These are phyloP conservation scores for Horisme vitalbata DNA, from an alignment of 2,888 invertebrate genomes.

Conservation along the genomic window DNA sequence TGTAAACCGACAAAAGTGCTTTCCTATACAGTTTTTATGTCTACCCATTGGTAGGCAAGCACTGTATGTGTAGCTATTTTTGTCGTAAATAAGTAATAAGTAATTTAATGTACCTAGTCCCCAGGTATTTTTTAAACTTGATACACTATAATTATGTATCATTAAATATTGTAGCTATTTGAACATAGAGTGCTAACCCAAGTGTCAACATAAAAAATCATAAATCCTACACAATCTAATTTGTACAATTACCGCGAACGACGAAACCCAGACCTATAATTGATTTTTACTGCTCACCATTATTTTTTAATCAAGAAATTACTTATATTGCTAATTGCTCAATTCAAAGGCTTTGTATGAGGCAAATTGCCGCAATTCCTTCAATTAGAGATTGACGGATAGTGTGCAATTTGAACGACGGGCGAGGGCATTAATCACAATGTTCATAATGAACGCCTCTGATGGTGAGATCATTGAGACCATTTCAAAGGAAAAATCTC, in stretches of 20 bases:
- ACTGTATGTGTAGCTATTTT: too few species aligned
- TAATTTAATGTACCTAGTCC: too few species aligned
- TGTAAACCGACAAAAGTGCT: too few species aligned
- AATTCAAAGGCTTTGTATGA: constrained; percentile 55
- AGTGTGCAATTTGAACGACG: constrained; percentile 54
- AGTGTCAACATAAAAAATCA: too few species aligned
- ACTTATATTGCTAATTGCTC: constrained; percentile 60
- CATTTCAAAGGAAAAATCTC: not conserved
- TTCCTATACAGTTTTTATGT: too few species aligned
- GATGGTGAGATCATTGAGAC: constrained; percentile 56
- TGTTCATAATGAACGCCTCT: constrained; percentile 46
- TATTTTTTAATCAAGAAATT: constrained; percentile 55
- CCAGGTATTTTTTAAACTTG: too few species aligned
- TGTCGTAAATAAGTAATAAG: too few species aligned
- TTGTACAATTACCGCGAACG: constrained; percentile 5
- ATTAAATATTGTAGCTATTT: too few species aligned
- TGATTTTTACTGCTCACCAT: constrained; percentile 42
- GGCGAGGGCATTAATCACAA: constrained; percentile 62
- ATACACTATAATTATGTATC: too few species aligned
- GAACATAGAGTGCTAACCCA: too few species aligned
- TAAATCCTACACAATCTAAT: constrained; percentile 12
- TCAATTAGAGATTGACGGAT: constrained; percentile 72
- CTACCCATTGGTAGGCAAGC: too few species aligned
- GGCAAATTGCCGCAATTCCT: constrained; percentile 65
- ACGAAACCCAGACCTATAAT: constrained; percentile 30